Evolutionary conservation across 2,888 invertebrate species (phyloP).

Genomic region (Ethmia dodecea): DNA sequence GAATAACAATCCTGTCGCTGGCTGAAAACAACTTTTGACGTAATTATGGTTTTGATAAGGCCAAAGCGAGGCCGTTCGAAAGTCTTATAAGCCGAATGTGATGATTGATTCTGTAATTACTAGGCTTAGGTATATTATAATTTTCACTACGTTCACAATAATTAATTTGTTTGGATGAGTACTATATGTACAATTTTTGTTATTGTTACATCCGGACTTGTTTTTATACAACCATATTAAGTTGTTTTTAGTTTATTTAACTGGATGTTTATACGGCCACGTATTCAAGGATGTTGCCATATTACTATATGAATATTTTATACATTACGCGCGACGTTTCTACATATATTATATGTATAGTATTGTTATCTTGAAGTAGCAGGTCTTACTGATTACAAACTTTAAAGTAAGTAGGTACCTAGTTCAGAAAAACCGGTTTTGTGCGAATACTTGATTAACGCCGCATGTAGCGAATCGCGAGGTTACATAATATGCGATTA

Average conservation of each 20-base stretch:
- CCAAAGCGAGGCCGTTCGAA: constrained; percentile 47
- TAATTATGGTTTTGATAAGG: constrained; percentile 48
- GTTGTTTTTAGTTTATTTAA: no score
- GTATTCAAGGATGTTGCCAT: no score
- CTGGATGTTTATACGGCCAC: no score
- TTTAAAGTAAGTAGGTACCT: no score
- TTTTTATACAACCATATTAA: no score
- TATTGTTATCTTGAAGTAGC: not conserved
- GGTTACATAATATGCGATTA: constrained; percentile 39
- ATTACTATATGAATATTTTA: no score
- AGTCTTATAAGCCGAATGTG: constrained; percentile 39
- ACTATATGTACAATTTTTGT: no score
- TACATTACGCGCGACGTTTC: no score
- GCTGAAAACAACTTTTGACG: constrained; percentile 33
- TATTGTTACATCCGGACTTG: no score
- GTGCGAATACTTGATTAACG: constrained; percentile 16
- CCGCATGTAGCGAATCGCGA: constrained; percentile 26
- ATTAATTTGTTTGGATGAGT: not conserved
- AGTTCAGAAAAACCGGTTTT: constrained; percentile 12
- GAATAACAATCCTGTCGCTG: constrained; percentile 34
- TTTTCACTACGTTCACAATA: not conserved
- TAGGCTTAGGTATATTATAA: no score
- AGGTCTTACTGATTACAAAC: constrained; percentile 1
- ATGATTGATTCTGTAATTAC: constrained; percentile 24
- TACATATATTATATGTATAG: no score